phyloP scores from a whole-genome alignment of 35 echinoderm and acorn worm genomes.

The Apostichopus parvimensis region DNA sequence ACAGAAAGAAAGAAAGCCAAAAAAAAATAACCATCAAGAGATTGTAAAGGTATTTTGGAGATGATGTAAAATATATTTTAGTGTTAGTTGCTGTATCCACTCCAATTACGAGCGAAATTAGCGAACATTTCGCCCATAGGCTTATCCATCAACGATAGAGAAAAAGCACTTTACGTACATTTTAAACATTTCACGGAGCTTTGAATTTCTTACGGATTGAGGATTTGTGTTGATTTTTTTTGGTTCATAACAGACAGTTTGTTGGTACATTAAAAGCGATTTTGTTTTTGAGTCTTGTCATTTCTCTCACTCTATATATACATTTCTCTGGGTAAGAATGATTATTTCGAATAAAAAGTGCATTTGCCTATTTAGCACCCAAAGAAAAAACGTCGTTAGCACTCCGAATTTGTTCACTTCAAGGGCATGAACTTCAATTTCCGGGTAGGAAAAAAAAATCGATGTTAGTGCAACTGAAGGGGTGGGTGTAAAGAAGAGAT shows the following conservation, averaged over 20 bases:
- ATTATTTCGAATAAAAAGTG: neutral
- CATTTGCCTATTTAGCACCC: neutral
- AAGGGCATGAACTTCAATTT: slow-evolving; percentile 4
- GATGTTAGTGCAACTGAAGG: neutral
- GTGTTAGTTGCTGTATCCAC: neutral
- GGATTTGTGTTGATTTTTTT: neutral
- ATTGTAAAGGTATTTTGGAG: neutral
- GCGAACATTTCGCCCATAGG: neutral
- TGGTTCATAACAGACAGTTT: neutral
- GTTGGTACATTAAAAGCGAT: neutral
- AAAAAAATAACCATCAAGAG: too few relatives aligned
- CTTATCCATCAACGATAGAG: neutral
- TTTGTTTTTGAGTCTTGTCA: neutral
- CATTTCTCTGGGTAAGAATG: neutral
- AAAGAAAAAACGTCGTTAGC: neutral
- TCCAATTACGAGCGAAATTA: neutral
- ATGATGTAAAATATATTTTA: neutral
- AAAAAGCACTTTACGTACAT: slow-evolving; percentile 1
- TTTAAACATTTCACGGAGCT: slow-evolving; percentile 1
- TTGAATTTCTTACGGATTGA: neutral
- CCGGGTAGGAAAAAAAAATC: neutral
- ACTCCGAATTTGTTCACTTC: neutral
- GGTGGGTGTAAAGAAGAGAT: neutral
- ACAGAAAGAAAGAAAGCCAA: too few relatives aligned
- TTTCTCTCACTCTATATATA: neutral